Conservation (phyloP, 64 coral and sea anemone genomes). For the Stichodactyla mertensii region DNA sequence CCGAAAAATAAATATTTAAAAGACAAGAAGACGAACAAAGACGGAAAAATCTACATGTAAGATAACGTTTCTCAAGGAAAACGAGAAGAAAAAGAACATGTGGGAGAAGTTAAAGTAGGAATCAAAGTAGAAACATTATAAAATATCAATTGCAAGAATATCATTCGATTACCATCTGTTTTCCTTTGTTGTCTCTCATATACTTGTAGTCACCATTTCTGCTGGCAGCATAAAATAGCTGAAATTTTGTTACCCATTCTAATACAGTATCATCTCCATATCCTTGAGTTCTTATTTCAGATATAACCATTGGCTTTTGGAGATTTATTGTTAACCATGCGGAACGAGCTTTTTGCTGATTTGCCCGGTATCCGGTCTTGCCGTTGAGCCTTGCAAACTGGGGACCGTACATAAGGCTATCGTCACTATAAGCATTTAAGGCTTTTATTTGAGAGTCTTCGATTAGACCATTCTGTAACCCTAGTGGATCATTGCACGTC, state of each 20-base stretch:
- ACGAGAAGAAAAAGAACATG: no score
- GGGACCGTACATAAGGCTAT: conserved; percentile 15
- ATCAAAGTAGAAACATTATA: no score
- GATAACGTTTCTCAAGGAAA: no score
- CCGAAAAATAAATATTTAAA: no score
- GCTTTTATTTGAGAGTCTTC: conserved; percentile 22
- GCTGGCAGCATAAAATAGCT: conserved; percentile 13
- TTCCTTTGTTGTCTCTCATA: not conserved
- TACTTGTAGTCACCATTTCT: not conserved
- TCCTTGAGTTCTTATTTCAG: conserved; percentile 46
- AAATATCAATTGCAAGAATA: not conserved
- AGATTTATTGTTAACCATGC: conserved; percentile 33
- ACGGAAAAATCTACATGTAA: no score
- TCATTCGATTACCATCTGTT: conserved; percentile 13
- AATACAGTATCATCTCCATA: conserved; percentile 10
- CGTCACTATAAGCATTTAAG: conserved; percentile 21
- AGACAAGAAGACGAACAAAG: no score
- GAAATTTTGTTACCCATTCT: conserved; percentile 52
- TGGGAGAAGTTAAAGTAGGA: no score
- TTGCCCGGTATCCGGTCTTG: conserved; percentile 33
- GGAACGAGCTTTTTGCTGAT: not conserved
- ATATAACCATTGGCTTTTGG: conserved; percentile 10
- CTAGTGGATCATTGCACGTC: conserved; percentile 25
- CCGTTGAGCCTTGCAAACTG: conserved; percentile 32
- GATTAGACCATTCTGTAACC: conserved; percentile 30